These are phyloP conservation scores for Melangyna quadrimaculata DNA, from an alignment of 2,888 invertebrate species.

Conservation along the genomic window DNA sequence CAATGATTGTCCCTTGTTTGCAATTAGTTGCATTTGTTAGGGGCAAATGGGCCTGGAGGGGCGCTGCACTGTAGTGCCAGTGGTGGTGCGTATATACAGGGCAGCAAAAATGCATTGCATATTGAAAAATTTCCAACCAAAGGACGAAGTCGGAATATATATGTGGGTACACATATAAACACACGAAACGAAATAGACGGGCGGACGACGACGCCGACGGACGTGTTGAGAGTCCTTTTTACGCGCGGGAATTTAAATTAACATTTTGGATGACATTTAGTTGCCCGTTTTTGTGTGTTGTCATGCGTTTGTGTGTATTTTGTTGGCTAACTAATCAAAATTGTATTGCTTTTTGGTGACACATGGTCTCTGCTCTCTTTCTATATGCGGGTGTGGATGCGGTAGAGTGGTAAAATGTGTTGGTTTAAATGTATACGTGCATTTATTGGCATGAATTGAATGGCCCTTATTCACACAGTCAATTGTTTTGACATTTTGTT, in stretches of 20 bases:
- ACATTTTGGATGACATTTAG: constrained; percentile 49
- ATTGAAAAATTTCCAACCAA: background rate
- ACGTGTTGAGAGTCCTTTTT: constrained; percentile 39
- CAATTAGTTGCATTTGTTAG: constrained; percentile 68
- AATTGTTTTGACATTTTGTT: constrained; percentile 51
- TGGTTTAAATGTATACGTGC: background rate
- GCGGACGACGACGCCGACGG: no score
- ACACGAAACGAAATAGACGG: background rate
- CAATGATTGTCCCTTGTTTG: constrained; percentile 34
- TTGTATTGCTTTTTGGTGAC: constrained; percentile 19
- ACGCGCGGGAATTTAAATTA: constrained; percentile 61
- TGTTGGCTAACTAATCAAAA: constrained; percentile 61
- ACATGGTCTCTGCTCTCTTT: background rate
- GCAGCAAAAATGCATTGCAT: background rate
- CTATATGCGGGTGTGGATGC: background rate
- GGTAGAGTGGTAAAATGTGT: background rate
- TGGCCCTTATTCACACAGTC: background rate
- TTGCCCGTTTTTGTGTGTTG: background rate
- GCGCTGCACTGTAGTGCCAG: no score
- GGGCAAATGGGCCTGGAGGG: background rate
- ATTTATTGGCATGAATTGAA: constrained; percentile 28
- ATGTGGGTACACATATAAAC: background rate
- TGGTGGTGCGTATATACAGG: background rate
- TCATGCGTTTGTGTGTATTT: constrained; percentile 22
- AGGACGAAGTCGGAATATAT: background rate